Evolutionary conservation across 2,797 vertebrate species (phyloP).

Genomic region (Paramormyrops hopkinsi): DNA sequence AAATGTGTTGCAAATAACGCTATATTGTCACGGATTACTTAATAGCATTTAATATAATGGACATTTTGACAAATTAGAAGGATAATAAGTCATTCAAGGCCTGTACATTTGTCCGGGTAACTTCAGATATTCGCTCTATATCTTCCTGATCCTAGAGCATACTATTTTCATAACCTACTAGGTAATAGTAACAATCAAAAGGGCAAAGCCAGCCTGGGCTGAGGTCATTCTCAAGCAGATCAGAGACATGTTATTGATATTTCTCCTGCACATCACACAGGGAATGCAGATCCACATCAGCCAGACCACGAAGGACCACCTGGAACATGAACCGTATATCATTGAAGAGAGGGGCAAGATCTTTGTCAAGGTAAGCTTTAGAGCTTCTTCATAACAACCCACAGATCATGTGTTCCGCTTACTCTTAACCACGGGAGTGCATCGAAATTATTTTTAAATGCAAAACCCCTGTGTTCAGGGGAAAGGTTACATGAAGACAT

Average conservation of each 20-base stretch:
- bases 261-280: constrained; percentile 45
- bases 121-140: not conserved
- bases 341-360: constrained; percentile 66
- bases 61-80: not conserved
- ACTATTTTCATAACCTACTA: not conserved
- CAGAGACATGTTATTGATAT: not conserved
- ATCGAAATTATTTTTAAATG: not conserved
- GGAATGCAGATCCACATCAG: constrained; percentile 71
- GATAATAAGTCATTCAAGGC: not conserved
- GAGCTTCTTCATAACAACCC: not conserved
- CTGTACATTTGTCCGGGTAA: not conserved
- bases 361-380: constrained; percentile 59
- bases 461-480: constrained; percentile 34
- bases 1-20: not conserved
- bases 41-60: not conserved
- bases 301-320: constrained; percentile 66
- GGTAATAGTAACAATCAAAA: not conserved
- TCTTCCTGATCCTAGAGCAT: not conserved
- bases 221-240: not conserved
- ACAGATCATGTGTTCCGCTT: not conserved
- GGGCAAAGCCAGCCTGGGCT: not conserved
- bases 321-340: constrained; percentile 67
- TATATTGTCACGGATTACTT: not conserved
- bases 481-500: constrained; percentile 69
- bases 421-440: not conserved